phyloP scores from a whole-genome alignment of 2,888 invertebrate species.

The Clusia tigrina region DNA sequence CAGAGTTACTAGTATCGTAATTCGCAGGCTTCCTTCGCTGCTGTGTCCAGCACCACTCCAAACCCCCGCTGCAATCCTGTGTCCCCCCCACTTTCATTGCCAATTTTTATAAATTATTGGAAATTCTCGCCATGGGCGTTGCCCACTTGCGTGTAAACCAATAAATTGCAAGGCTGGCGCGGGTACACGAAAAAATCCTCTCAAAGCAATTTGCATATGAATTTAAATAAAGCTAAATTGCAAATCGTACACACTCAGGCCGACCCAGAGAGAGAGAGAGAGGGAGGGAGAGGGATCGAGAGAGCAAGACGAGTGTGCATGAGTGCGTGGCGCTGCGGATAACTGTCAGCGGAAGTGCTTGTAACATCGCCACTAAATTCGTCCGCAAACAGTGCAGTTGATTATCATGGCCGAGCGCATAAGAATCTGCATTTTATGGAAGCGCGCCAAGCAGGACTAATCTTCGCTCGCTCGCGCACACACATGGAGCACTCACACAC shows the following conservation, averaged over 20 bases:
- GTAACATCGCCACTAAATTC: slow-evolving; percentile 53
- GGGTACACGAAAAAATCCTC: background rate
- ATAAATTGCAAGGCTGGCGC: background rate
- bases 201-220: background rate
- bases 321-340: slow-evolving; percentile 20
- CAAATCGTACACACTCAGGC: background rate
- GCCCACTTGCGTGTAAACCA: background rate
- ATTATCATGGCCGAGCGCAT: slow-evolving; percentile 50
- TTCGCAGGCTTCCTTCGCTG: too few relatives aligned
- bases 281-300: background rate
- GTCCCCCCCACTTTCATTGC: background rate
- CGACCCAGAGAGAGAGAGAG: too few relatives aligned
- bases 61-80: too few relatives aligned
- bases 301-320: background rate
- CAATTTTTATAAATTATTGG: background rate
- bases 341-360: slow-evolving; percentile 40
- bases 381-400: slow-evolving; percentile 44
- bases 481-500: too few relatives aligned
- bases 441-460: background rate
- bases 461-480: too few relatives aligned
- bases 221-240: slow-evolving; percentile 6
- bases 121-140: background rate
- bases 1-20: too few relatives aligned
- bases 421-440: slow-evolving; percentile 34
- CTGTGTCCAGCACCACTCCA: too few relatives aligned